Conservation (phyloP, 2,888 invertebrate species). For the Parnassius apollo region DNA sequence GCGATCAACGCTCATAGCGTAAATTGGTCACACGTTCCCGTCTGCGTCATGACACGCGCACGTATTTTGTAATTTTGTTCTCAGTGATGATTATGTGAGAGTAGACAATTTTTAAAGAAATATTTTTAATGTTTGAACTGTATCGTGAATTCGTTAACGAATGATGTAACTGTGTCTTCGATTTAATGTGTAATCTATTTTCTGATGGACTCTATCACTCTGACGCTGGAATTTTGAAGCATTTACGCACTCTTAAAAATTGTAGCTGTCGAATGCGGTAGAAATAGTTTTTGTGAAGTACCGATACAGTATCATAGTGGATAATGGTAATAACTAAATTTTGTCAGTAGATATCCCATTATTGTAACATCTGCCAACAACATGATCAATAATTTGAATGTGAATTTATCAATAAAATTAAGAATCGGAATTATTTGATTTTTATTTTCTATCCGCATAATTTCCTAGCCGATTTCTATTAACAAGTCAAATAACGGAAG, state of each 20-base stretch:
- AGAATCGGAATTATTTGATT: conserved; percentile 52
- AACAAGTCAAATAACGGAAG: no score
- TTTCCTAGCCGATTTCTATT: no score
- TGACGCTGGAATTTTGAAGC: conserved; percentile 71
- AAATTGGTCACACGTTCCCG: conserved; percentile 50
- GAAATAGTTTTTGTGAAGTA: conserved; percentile 74
- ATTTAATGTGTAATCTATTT: conserved; percentile 54
- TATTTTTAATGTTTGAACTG: conserved; percentile 77
- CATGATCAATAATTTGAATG: conserved; percentile 80
- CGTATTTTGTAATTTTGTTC: conserved; percentile 54
- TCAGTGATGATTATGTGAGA: conserved; percentile 64
- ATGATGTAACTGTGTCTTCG: conserved; percentile 67
- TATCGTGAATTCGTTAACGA: conserved; percentile 71
- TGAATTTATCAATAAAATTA: conserved; percentile 80
- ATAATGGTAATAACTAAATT: conserved; percentile 66
- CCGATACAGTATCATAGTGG: conserved; percentile 77
- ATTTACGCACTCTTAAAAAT: conserved; percentile 72
- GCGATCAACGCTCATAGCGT: conserved; percentile 38
- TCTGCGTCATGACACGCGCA: conserved; percentile 47
- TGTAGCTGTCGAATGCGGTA: conserved; percentile 70
- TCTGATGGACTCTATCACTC: conserved; percentile 50
- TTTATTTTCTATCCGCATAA: conserved; percentile 35
- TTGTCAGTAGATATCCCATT: conserved; percentile 72
- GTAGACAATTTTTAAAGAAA: conserved; percentile 72
- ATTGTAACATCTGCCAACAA: conserved; percentile 74